Conservation (phyloP, 2,113 vertebrate genomes). For the Passer montanus region DNA sequence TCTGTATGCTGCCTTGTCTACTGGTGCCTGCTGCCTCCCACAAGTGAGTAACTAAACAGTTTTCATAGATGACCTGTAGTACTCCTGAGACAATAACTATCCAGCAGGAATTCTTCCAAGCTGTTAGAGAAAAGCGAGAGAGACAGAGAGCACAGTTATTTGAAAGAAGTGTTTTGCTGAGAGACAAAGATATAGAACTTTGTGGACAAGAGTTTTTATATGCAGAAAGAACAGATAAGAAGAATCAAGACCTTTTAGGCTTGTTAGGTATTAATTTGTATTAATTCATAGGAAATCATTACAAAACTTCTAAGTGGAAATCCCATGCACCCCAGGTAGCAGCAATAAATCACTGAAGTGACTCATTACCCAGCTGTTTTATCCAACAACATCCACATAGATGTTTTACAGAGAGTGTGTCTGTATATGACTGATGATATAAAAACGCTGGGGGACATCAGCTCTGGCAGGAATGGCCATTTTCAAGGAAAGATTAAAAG, state of each 20-base stretch:
- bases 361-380: background rate
- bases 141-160: background rate
- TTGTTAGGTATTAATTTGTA: background rate
- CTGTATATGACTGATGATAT: background rate
- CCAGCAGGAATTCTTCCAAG: background rate
- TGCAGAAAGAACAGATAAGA: background rate
- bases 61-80: background rate
- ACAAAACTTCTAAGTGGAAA: background rate
- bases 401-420: background rate
- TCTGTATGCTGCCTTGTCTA: background rate
- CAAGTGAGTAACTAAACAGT: background rate
- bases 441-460: background rate
- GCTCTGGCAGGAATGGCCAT: background rate
- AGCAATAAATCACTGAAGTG: background rate
- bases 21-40: background rate
- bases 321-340: background rate
- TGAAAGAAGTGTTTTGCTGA: background rate
- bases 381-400: background rate
- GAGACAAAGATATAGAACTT: background rate
- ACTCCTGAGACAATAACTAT: background rate
- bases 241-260: background rate
- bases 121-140: background rate
- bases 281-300: background rate
- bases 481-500: background rate
- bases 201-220: background rate